Evolutionary conservation across 2,888 invertebrate species (phyloP), one percentile per base, ranked within the genome.

Genomic region (Nycteola revayana): DNA sequence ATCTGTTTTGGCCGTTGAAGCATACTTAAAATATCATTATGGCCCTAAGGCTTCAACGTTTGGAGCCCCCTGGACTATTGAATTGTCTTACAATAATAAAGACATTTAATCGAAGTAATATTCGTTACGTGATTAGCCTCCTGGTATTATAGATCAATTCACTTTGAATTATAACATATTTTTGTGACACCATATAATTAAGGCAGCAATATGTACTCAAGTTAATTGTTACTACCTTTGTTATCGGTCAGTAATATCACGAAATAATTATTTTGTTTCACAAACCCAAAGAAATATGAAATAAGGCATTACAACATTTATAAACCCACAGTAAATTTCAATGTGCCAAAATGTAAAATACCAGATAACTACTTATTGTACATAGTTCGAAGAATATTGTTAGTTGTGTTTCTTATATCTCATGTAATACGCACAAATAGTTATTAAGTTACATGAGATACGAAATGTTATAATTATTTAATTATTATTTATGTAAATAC

Each of bases 281-380:
- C 59, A 57, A 55, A 54, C 58, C 77, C 79, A 78, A 80, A 79
- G 78, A 78, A 53, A 51, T 55, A 41, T 50, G 60, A 50, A 61
- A 58, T 64, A 63, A 57, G 49, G 57, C 60, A 54, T 60, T 63
- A 59, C 47, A 49, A 58, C 57, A 36, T 55, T 34, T 33, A 50
- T 47, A 33, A 42, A 40, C 42, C 39, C 50, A 45, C 54, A 51
- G 42, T 36, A 65, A 65, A 63, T 61, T 69, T 66, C 42, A 62
- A 64, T 57, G 81, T 82, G 83, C 82, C 83, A 82, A 82, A 82
- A 60, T 78, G 70, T 77, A 74, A 66, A 64, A 64, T 67, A 68
- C 49, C 66, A 56, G 60, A 54, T 55, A 37, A 32, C 47, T 49
- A 57, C 52, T 51, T 66, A 58, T 59, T 60, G 57, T 52, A 45